Conservation (phyloP, 1,140 invertebrate species). For the Steinernema feltiae region DNA sequence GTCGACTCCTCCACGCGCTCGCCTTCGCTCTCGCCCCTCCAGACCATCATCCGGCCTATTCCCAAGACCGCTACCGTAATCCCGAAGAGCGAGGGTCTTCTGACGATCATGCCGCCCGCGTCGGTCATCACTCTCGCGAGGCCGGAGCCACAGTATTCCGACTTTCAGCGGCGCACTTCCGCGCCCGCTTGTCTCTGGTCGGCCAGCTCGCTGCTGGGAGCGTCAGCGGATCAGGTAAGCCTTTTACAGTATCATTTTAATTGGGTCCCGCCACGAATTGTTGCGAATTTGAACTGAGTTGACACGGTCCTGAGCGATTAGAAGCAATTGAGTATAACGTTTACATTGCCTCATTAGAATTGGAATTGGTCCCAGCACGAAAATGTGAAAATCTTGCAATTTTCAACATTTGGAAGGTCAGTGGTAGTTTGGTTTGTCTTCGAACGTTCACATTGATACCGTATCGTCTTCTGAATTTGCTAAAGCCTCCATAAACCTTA, state of each 20-base stretch:
- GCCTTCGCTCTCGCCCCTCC: not conserved
- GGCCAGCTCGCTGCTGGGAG: not conserved
- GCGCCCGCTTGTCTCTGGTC: conserved; percentile 4
- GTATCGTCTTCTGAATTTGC: no score
- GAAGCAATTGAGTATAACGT: no score
- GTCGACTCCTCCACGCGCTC: not conserved
- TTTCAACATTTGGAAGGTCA: no score
- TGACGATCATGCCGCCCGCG: not conserved
- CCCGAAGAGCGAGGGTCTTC: not conserved
- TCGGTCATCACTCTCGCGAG: not conserved
- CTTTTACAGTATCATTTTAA: no score
- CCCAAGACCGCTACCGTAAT: not conserved
- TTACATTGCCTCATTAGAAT: no score
- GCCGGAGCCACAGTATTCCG: not conserved
- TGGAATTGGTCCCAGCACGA: no score
- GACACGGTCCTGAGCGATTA: no score
- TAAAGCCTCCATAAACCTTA: no score
- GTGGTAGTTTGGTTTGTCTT: no score
- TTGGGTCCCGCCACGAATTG: not conserved
- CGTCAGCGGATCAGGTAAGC: not conserved
- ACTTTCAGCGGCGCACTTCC: not conserved
- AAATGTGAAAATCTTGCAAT: no score
- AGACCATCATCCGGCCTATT: not conserved
- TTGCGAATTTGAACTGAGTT: not conserved
- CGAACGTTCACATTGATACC: no score